Conservation (phyloP, 1,140 invertebrate species). For the Nautilus pompilius region DNA sequence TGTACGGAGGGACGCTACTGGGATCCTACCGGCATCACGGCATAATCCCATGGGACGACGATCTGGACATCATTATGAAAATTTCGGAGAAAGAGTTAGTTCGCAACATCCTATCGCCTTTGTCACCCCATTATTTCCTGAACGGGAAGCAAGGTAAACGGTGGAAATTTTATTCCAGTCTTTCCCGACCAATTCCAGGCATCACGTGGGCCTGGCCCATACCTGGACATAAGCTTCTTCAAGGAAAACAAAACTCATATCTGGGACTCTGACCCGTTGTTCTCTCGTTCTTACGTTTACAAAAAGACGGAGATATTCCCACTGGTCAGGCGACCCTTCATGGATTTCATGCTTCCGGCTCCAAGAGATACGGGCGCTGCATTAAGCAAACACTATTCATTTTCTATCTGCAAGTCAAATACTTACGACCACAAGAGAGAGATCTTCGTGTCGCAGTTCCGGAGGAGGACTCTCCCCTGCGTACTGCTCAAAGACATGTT, state of each 20-base stretch:
- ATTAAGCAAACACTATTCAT: slow-evolving; percentile 10
- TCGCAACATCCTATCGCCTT: neutral
- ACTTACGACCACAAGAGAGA: slow-evolving; percentile 15
- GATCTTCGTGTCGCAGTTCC: neutral
- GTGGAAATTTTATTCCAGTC: slow-evolving; percentile 23
- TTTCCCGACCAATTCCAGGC: neutral
- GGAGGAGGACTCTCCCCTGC: neutral
- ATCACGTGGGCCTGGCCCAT: slow-evolving; percentile 23
- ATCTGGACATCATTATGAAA: slow-evolving; percentile 21
- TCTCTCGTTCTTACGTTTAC: slow-evolving; percentile 4
- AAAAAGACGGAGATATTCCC: slow-evolving; percentile 18
- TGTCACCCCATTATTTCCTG: slow-evolving; percentile 6
- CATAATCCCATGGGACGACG: slow-evolving; percentile 33
- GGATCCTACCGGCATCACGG: slow-evolving; percentile 29
- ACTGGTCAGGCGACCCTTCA: slow-evolving; percentile 12
- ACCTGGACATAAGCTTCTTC: slow-evolving; percentile 27
- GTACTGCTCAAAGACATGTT: neutral
- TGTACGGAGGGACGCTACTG: slow-evolving; percentile 24
- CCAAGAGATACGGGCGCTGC: slow-evolving; percentile 10
- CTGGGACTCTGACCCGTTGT: slow-evolving; percentile 18
- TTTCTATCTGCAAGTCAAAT: slow-evolving; percentile 13
- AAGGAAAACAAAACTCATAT: slow-evolving; percentile 24
- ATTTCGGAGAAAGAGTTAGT: neutral
- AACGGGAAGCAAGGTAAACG: neutral
- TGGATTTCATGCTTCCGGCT: slow-evolving; percentile 13